Base-by-base conservation (phyloP, 2,797 vertebrate species). In the Fistularia commersonii region DNA sequence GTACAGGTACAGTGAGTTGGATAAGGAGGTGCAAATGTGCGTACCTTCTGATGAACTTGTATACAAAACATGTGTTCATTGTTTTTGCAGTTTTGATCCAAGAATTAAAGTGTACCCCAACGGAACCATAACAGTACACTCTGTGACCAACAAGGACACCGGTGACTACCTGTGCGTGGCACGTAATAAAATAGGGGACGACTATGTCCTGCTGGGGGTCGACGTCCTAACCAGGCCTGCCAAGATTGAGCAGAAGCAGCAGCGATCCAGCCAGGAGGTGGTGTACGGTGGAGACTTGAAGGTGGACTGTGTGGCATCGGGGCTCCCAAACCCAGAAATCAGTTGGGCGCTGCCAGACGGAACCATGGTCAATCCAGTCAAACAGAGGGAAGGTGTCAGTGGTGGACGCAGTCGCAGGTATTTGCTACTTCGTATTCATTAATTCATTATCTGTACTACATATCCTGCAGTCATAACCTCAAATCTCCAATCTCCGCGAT, bases 271-370 rank as follows among this genome's bases (percentile, higher is more conserved):
- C 48, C 94, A 92, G 75, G 91, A 91, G 43, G 94, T 98, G 14
- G 75, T 77, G 3, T 91, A 90, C 0, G 95, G 94, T 0, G 91
- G 90, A 0, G 87, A 92, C 68, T 82, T 99, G 34, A 92, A 90
- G 54, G 93, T 99, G 10, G 95, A 99, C 77, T 99, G 96, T 11
- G 90, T 96, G 49, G 94, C 96, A 0, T 95, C 93, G 0, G 96
- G 96, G 14, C 78, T 94, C 1, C 96, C 96, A 9, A 75, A 92
- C 65, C 96, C 96, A 0, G 90, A 94, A 55, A 93, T 99, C 72
- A 93, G 92, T 34, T 99, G 96, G 96, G 83, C 90, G 5, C 84
- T 99, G 1, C 96, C 96, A 0, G 96, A 97, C 4, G 96, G 96
- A 3, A 94, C 94, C 41, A 92, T 94, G 91, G 84, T 98, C 37